phyloP scores from a whole-genome alignment of 2,888 invertebrate species.

The Scaptomyza reducta region DNA sequence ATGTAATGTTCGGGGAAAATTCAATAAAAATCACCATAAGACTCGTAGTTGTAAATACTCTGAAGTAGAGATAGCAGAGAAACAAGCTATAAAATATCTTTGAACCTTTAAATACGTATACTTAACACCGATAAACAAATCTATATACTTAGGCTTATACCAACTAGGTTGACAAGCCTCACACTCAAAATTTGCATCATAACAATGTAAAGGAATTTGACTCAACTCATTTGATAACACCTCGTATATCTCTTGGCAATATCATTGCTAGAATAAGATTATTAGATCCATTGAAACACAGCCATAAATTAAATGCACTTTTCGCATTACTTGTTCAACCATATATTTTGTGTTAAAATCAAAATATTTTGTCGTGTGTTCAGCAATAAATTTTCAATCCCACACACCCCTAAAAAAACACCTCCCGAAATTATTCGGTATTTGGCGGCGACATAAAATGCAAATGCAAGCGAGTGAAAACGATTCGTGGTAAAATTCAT shows the following conservation, averaged over 20 bases:
- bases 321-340: constrained; percentile 24
- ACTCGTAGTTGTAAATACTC: too few species aligned
- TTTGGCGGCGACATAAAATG: constrained; percentile 49
- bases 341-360: constrained; percentile 51
- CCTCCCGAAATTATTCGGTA: not conserved
- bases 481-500: constrained; percentile 33
- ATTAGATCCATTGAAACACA: constrained; percentile 9
- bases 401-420: not conserved
- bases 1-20: too few species aligned
- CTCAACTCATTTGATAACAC: constrained; percentile 4
- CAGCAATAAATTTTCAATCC: constrained; percentile 28
- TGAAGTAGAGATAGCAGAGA: too few species aligned
- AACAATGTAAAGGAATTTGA: too few species aligned
- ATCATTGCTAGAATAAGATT: constrained; percentile 13
- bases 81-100: too few species aligned
- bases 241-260: constrained; percentile 4
- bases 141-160: too few species aligned
- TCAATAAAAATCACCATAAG: too few species aligned
- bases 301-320: constrained; percentile 50
- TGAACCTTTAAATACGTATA: too few species aligned
- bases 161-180: too few species aligned
- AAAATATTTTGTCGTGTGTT: constrained; percentile 55
- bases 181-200: too few species aligned
- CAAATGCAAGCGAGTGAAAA: constrained; percentile 36
- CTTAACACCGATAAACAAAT: too few species aligned